Percentiles rank a stretch among this genome's conserved stretches.
Conservation (phyloP, 2,113 vertebrate genomes). For the Empidonax traillii region DNA sequence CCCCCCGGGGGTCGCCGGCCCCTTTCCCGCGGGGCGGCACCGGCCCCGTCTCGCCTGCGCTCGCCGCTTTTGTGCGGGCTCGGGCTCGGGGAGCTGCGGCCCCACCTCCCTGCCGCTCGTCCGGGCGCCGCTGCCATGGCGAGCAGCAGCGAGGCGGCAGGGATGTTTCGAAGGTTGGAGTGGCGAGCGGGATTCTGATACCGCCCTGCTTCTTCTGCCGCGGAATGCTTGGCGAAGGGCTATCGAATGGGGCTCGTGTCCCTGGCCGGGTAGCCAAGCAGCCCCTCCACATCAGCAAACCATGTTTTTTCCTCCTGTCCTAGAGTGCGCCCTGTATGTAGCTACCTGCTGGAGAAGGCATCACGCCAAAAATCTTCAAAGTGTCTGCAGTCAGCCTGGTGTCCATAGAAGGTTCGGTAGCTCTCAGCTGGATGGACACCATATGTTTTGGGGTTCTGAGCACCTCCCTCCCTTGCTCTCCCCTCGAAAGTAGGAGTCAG, state of each 20-base stretch:
- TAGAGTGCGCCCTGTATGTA: neutral
- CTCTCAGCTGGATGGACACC: neutral
- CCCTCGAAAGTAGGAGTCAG: neutral
- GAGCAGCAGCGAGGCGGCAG: neutral
- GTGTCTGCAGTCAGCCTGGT: neutral
- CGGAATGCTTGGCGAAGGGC: neutral
- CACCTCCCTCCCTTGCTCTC: neutral
- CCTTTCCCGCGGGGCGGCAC: neutral
- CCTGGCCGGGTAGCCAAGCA: fast-evolving
- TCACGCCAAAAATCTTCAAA: neutral
- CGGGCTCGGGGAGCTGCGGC: neutral
- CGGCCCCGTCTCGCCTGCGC: neutral
- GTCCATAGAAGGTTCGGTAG: neutral
- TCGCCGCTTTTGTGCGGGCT: neutral
- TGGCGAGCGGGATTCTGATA: neutral
- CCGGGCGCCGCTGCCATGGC: neutral
- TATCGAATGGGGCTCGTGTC: neutral
- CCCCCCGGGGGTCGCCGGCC: neutral
- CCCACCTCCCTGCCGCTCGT: neutral
- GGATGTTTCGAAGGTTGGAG: neutral
- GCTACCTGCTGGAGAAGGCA: neutral
- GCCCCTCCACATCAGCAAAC: neutral
- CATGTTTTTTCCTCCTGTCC: neutral
- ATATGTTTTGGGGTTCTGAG: neutral
- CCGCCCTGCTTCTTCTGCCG: neutral